These are phyloP conservation scores for Falco biarmicus DNA, from an alignment of 2,797 vertebrate genomes.

Conservation along the genomic window DNA sequence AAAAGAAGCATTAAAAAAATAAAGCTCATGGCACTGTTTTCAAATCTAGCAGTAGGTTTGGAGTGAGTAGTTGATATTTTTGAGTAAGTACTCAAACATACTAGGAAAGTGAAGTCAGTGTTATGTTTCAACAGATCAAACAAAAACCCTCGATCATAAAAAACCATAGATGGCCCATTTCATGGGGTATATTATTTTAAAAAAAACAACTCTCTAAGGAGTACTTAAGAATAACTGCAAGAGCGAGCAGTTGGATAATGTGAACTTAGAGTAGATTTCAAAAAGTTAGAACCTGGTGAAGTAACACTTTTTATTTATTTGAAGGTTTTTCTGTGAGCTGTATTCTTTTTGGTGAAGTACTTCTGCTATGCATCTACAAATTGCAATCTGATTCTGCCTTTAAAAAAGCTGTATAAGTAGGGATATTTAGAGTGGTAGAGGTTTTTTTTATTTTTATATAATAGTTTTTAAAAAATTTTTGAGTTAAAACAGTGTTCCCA, in stretches of 20 bases:
- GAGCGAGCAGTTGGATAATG: background rate
- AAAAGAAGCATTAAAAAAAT: background rate
- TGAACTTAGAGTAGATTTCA: background rate
- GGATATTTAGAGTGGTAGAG: background rate
- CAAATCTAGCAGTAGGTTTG: background rate
- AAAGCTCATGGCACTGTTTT: background rate
- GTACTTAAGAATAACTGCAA: background rate
- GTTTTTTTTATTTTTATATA: fast-evolving
- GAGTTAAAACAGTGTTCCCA: background rate
- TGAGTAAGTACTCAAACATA: background rate
- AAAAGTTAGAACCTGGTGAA: background rate
- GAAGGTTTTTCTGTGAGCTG: background rate
- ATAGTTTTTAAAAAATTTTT: background rate
- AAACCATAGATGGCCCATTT: background rate
- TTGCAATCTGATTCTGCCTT: background rate
- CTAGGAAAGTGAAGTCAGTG: background rate
- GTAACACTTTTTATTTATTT: background rate
- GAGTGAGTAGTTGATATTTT: background rate
- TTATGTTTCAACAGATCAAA: background rate
- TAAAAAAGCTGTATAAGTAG: background rate
- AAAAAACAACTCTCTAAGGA: background rate
- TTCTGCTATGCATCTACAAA: background rate
- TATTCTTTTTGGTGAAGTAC: background rate
- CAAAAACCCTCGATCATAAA: background rate
- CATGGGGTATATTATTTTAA: fast-evolving